Evolutionary conservation across 2,113 vertebrate species (phyloP), one percentile per base, ranked within the genome.

Genomic region (Hemiscyllium ocellatum): DNA sequence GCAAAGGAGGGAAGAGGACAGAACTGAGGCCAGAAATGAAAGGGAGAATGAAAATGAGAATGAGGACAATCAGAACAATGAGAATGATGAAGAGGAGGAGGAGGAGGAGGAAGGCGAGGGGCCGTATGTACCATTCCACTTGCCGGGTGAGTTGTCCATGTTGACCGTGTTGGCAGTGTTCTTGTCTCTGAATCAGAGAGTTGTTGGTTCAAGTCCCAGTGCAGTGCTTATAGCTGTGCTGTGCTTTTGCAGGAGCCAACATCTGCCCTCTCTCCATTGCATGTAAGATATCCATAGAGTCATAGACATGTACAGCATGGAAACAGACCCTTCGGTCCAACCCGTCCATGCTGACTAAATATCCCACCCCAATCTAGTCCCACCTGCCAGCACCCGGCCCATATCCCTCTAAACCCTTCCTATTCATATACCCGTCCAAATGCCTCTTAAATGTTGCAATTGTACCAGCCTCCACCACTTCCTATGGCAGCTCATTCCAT

Each of bases 11-110:
- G 98, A 98, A 0, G 97, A 97, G 42, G 97, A 97, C 0, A 95
- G 97, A 10, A 97, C 98, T 0, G 98, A 98, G 96, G 97, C 97
- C 0, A 97, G 98, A 10, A 98, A 98, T 0, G 98, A 99, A 96
- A 98, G 98, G 0, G 98, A 99, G 96, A 98, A 98, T 0, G 98
- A 99, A 96, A 98, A 98, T 0, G 98, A 99, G 91, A 98, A 99
- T 0, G 98, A 99, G 96, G 98, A 99, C 97, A 98, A 99, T 0
- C 98, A 98, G 95, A 98, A 99, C 0, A 98, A 98, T 0, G 98
- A 98, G n/a, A 98, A 99, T 0, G 99, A 99, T 66, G 99, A 99
- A 12, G 99, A 98, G 0, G 98, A 98, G 4, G 98, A 98, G 0
- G 97, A 98, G 0, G 97, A 98, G 0, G 98, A 98, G 0, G 97